Conservation (phyloP, 2,113 vertebrate genomes). For the Poicephalus gulielmi region DNA sequence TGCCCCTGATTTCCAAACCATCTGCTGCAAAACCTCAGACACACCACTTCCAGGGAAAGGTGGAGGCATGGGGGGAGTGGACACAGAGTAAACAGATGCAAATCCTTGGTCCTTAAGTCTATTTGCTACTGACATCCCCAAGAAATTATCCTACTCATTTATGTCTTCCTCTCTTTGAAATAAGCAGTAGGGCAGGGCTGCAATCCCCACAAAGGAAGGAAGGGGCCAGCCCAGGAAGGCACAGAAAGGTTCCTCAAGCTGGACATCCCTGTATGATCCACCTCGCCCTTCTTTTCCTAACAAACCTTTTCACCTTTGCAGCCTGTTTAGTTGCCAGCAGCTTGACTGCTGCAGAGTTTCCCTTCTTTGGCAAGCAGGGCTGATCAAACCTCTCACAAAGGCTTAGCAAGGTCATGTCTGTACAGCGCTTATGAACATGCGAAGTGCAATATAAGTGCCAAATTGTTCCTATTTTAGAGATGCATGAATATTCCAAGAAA, state of each 20-base stretch:
- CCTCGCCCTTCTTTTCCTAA: background rate
- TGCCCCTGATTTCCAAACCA: background rate
- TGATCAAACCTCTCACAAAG: background rate
- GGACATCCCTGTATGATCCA: background rate
- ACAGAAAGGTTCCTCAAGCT: background rate
- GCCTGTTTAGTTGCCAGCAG: background rate
- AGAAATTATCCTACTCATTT: background rate
- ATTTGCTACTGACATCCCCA: background rate
- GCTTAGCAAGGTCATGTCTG: background rate
- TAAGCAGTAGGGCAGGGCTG: background rate
- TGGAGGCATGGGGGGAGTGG: background rate
- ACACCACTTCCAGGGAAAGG: background rate
- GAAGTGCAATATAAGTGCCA: slow-evolving; percentile 48
- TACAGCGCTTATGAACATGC: slow-evolving; percentile 15
- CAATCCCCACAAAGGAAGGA: background rate
- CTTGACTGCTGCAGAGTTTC: background rate
- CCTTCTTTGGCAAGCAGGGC: background rate
- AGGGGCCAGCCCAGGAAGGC: background rate
- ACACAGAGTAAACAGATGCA: background rate
- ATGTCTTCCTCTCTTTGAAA: background rate
- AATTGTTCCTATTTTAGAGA: slow-evolving; percentile 1
- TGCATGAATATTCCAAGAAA: slow-evolving; percentile 36
- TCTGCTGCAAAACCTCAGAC: background rate
- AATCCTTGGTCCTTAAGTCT: background rate
- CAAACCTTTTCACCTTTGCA: background rate